Evolutionary conservation across 2,888 invertebrate species (phyloP), one percentile per base, ranked within the genome.

Genomic region (Serripes groenlandicus): DNA sequence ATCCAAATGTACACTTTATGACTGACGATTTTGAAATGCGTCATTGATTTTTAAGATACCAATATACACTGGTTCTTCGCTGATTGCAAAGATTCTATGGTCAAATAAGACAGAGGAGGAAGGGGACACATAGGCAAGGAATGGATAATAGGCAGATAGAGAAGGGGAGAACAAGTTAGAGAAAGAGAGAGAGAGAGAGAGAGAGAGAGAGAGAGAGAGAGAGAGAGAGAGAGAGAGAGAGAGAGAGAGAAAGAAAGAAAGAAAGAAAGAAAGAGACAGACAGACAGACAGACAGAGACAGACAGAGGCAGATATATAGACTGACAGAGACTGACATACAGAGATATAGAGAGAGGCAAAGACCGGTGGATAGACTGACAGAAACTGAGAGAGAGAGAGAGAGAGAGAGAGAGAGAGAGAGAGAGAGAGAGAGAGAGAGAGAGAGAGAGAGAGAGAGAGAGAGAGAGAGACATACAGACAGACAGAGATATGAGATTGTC

Each of bases 181-280:
- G n/a, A n/a, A n/a, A n/a, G n/a, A n/a, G n/a, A 62, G 34, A 54
- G n/a, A 54, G 54, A 54, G 54, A 54, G 54, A 54, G 54, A 54
- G 28, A 73, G 73, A 73, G 60, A 73, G 73, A 62, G 60, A 58
- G 35, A 75, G 64, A 68, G 64, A 68, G 66, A 68, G 64, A 49
- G 75, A 75, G 75, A 75, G 75, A 75, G 75, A 75, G 75, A 75
- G 75, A 75, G 66, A 75, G 75, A 75, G 75, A 66, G 66, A 75
- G 75, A 75, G 64, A 64, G 75, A 64, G 42, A 64, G 49, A 64
- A 34, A 68, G 69, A 32, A 52, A 68, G 75, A 26, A 49, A 11
- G 68, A 3, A 68, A 32, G 68, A 23, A 68, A 56, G 75, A 54
- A 15, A 54, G 54, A 54, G 54, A 54, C n/a, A 54, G 54, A 54